Percentiles rank a stretch among this genome's conserved stretches.
These are phyloP conservation scores for Gadopsis bispinosus DNA, from an alignment of 2,797 vertebrate genomes.

Conservation along the genomic window DNA sequence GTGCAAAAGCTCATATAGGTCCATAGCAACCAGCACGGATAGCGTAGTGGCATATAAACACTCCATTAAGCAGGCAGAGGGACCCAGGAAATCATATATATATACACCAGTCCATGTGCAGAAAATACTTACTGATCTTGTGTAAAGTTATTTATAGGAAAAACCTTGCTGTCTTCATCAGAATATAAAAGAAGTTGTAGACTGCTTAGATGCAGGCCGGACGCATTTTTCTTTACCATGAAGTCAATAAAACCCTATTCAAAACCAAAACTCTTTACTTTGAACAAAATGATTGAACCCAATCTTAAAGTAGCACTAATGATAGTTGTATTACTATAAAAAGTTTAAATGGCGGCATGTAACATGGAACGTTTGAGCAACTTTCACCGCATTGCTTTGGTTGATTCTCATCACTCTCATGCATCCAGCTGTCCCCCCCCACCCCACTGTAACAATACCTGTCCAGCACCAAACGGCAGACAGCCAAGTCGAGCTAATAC, in stretches of 20 bases:
- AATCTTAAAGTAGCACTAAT: background rate
- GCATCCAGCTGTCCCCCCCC: background rate
- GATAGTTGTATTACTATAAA: background rate
- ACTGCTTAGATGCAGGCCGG: no score
- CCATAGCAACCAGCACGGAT: conserved; percentile 69
- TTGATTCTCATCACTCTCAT: background rate
- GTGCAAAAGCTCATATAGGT: conserved; percentile 68
- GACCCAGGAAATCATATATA: conserved; percentile 36
- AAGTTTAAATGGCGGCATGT: background rate
- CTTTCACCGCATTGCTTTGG: background rate
- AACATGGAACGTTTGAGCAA: background rate
- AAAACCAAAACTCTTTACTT: background rate
- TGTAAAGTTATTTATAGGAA: background rate
- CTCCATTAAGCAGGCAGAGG: conserved; percentile 50
- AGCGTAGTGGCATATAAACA: conserved; percentile 45
- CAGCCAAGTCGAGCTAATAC: background rate
- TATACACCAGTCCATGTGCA: background rate
- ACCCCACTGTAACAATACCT: background rate
- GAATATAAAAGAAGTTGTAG: background rate
- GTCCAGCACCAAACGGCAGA: background rate
- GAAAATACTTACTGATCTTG: background rate
- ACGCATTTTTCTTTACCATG: background rate
- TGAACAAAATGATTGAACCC: no score
- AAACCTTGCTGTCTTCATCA: background rate
- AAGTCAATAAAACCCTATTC: background rate